Conservation (phyloP, 2,113 vertebrate species). For the Strix uralensis region DNA sequence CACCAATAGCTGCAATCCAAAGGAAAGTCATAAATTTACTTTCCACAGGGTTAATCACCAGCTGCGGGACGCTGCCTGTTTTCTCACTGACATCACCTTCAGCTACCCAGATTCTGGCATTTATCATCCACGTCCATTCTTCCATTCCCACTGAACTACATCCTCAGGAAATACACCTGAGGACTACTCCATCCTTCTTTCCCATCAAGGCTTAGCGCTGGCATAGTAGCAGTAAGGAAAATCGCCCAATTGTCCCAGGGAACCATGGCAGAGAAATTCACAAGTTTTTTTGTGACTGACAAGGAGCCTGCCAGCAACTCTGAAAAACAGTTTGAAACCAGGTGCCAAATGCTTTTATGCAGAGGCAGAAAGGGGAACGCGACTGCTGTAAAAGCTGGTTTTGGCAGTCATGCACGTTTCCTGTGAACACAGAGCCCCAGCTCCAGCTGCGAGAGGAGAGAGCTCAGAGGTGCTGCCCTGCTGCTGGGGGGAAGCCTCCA, state of each 20-base stretch:
- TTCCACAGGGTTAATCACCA: not conserved
- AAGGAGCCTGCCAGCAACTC: not conserved
- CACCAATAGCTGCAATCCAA: not conserved
- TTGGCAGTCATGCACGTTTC: not conserved
- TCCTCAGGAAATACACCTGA: not conserved
- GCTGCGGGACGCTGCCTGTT: not conserved
- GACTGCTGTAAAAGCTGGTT: not conserved
- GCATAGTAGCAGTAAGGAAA: not conserved
- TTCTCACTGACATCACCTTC: not conserved
- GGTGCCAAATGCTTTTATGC: not conserved
- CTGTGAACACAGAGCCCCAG: not conserved
- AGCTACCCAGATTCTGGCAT: not conserved
- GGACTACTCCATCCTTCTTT: not conserved
- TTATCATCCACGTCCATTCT: rapidly evolving
- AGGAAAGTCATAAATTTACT: not conserved
- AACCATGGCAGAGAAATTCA: not conserved
- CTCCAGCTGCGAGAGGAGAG: not conserved
- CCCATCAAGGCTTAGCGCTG: not conserved
- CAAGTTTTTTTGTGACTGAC: not conserved
- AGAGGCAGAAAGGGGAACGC: not conserved
- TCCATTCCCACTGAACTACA: not conserved
- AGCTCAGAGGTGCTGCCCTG: not conserved
- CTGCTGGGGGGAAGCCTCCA: not conserved
- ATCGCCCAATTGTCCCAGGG: not conserved
- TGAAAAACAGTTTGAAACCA: not conserved